phyloP scores from a whole-genome alignment of 1,140 invertebrate species.

The Leguminivora glycinivorella region DNA sequence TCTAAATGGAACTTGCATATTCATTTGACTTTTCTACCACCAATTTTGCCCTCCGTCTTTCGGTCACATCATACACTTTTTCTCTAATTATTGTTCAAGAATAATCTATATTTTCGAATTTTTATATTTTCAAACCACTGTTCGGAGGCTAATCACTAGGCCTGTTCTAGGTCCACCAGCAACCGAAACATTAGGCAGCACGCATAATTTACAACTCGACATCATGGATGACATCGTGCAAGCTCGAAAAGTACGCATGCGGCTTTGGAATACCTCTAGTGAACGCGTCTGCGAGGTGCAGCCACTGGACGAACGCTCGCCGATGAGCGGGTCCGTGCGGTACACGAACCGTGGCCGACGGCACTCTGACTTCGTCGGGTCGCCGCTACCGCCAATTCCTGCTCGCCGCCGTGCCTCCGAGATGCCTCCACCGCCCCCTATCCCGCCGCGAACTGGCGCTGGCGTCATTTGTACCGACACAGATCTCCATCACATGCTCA shows the following conservation, averaged over 20 bases:
- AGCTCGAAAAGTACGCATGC: slow-evolving; percentile 88
- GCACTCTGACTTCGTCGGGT: slow-evolving; percentile 85
- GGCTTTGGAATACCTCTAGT: slow-evolving; percentile 89
- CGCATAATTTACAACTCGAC: slow-evolving; percentile 89
- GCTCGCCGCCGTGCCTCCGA: slow-evolving; percentile 83
- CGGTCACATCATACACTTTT: too few species aligned
- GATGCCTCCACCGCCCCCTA: slow-evolving; percentile 80
- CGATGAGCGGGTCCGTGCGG: slow-evolving; percentile 72
- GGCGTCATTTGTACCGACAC: slow-evolving; percentile 88
- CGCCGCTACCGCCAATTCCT: slow-evolving; percentile 77
- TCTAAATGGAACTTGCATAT: too few species aligned
- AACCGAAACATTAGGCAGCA: slow-evolving; percentile 84
- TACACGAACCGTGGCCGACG: slow-evolving; percentile 81
- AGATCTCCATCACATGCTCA: slow-evolving; percentile 88
- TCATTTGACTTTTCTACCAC: too few species aligned
- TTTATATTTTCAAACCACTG: background rate
- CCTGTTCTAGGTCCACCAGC: slow-evolving; percentile 81
- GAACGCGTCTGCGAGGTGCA: slow-evolving; percentile 90
- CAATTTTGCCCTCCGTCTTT: too few species aligned
- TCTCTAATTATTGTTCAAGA: too few species aligned
- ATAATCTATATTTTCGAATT: too few species aligned
- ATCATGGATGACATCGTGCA: slow-evolving; percentile 93
- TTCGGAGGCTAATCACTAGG: slow-evolving; percentile 12
- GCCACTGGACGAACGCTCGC: slow-evolving; percentile 83
- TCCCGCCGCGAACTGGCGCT: slow-evolving; percentile 62